These are phyloP conservation scores for Corapipo altera DNA, from an alignment of 2,113 vertebrate genomes.

Conservation along the genomic window DNA sequence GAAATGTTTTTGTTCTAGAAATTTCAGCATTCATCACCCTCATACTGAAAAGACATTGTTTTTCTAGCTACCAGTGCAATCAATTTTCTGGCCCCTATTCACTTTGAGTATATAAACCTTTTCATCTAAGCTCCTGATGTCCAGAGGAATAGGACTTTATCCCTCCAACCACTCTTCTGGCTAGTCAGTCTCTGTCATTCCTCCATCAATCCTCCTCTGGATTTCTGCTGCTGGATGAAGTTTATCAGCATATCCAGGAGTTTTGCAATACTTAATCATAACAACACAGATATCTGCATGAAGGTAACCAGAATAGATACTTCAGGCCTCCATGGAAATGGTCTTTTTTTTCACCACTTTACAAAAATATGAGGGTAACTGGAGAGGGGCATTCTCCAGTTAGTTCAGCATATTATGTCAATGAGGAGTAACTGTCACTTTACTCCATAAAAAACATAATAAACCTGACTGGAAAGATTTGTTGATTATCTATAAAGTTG, in stretches of 20 bases:
- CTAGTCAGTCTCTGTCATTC: not conserved
- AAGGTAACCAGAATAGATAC: not conserved
- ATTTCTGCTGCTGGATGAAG: constrained; percentile 1
- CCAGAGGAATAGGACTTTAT: not conserved
- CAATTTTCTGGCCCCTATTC: not conserved
- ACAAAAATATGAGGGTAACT: not conserved
- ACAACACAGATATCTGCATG: not conserved
- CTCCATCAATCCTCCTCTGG: not conserved
- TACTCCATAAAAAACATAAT: not conserved
- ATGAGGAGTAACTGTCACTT: not conserved
- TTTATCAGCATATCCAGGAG: not conserved
- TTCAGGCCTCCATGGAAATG: not conserved
- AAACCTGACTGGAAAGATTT: not conserved
- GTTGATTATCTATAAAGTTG: not conserved
- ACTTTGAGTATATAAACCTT: not conserved
- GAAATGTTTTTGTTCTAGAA: not conserved
- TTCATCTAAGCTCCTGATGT: not conserved
- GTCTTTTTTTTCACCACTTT: not conserved
- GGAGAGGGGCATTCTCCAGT: not conserved
- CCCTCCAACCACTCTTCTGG: not conserved
- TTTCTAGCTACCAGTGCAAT: not conserved
- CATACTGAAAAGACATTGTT: not conserved
- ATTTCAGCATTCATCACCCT: not conserved
- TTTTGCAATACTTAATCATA: not conserved
- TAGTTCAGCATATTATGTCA: not conserved